phyloP scores from a whole-genome alignment of 2,888 invertebrate genomes.

The Spialia ferax region DNA sequence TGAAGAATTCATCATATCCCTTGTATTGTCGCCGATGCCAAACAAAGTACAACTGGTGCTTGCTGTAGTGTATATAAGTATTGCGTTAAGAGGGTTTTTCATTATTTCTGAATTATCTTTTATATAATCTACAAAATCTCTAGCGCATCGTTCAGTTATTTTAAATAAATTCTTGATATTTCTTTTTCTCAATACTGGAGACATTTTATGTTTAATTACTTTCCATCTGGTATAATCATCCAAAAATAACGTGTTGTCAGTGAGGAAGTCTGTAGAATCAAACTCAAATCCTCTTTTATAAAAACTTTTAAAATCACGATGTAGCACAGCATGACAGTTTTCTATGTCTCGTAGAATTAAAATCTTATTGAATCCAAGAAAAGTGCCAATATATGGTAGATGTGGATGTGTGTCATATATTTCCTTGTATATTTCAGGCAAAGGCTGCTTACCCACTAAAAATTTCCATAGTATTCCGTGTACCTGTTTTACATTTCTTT shows the following conservation, averaged over 20 bases:
- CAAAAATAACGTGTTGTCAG: conserved; percentile 60
- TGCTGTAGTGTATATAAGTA: conserved; percentile 59
- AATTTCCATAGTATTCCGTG: conserved; percentile 42
- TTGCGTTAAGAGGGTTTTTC: conserved; percentile 51
- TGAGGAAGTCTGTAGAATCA: conserved; percentile 56
- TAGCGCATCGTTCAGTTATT: conserved; percentile 64
- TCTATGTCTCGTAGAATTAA: conserved; percentile 57
- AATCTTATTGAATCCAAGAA: conserved; percentile 44
- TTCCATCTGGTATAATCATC: conserved; percentile 67
- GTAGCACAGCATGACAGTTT: conserved; percentile 58
- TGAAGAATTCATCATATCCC: conserved; percentile 65
- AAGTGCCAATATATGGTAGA: conserved; percentile 39
- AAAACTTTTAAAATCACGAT: conserved; percentile 60
- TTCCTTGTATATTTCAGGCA: conserved; percentile 43
- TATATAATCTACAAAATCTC: conserved; percentile 61
- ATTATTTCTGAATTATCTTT: conserved; percentile 51
- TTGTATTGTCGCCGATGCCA: conserved; percentile 61
- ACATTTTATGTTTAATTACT: conserved; percentile 66
- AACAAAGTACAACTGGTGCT: conserved; percentile 69
- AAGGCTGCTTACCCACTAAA: conserved; percentile 34
- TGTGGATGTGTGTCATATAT: conserved; percentile 40
- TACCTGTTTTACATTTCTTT: conserved; percentile 41
- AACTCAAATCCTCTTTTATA: conserved; percentile 57
- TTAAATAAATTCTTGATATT: conserved; percentile 74
- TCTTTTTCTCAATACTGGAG: conserved; percentile 65